phyloP scores from a whole-genome alignment of 2,797 vertebrate genomes.

The Bradypodion pumilum region DNA sequence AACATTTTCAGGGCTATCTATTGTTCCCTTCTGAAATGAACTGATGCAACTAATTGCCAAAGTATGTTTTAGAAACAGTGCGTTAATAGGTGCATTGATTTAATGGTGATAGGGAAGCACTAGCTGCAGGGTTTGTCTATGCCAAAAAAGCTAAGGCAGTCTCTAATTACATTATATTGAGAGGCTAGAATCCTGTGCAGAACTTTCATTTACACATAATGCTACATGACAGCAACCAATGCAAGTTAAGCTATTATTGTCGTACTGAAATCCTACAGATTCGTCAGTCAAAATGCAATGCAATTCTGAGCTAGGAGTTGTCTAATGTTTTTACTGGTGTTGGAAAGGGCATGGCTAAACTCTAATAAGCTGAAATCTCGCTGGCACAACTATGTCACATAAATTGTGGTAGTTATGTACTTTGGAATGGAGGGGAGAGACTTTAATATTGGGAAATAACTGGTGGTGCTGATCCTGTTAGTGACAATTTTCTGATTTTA shows the following conservation, averaged over 20 bases:
- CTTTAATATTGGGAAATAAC: too few species aligned
- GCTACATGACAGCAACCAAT: not conserved
- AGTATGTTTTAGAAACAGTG: not conserved
- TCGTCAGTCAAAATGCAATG: not conserved
- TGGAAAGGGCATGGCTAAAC: not conserved
- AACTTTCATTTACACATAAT: not conserved
- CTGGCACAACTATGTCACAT: not conserved
- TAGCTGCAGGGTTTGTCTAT: constrained; percentile 4
- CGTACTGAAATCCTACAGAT: not conserved
- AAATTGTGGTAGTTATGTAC: too few species aligned
- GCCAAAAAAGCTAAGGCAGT: not conserved
- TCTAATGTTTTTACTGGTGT: constrained; percentile 11
- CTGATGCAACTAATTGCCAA: not conserved
- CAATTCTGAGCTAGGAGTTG: not conserved
- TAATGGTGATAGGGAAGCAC: not conserved
- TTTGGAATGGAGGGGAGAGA: too few species aligned
- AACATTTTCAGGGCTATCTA: not conserved
- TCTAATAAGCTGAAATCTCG: not conserved
- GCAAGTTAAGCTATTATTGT: not conserved
- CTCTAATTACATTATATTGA: not conserved
- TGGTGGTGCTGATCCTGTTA: too few species aligned
- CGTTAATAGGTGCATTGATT: not conserved
- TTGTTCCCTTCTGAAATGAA: not conserved
- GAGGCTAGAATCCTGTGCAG: not conserved
- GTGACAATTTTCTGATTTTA: too few species aligned